These are phyloP conservation scores for Brachionus calyciflorus DNA, from an alignment of 1,140 invertebrate species.

Conservation along the genomic window DNA sequence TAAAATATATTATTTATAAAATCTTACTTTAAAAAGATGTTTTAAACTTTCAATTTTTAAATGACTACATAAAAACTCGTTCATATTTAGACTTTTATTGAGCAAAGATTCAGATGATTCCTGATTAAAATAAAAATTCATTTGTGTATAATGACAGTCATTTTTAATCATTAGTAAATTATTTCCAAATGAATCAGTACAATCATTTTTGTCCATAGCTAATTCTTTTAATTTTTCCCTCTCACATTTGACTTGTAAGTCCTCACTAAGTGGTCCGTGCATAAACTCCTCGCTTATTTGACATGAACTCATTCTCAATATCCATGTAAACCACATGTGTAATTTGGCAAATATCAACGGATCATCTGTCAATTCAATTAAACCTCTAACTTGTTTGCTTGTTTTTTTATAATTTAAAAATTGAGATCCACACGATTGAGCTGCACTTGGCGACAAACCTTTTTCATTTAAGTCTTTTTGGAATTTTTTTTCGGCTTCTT, in stretches of 20 bases:
- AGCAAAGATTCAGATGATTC: no score
- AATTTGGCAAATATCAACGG: conserved; percentile 34
- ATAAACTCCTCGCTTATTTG: conserved; percentile 45
- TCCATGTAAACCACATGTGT: conserved; percentile 47
- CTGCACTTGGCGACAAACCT: background rate
- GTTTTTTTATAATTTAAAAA: conserved; percentile 34
- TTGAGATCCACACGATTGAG: background rate
- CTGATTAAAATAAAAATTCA: no score
- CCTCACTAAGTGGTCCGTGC: conserved; percentile 3
- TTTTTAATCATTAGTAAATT: no score
- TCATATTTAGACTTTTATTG: background rate
- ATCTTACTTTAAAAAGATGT: conserved; percentile 2
- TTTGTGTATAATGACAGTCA: no score
- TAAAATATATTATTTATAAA: background rate
- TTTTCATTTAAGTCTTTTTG: background rate
- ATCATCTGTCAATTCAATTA: conserved; percentile 31
- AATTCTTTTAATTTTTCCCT: conserved; percentile 24
- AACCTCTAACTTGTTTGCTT: conserved; percentile 17
- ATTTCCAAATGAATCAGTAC: background rate
- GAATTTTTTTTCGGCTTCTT: conserved; percentile 37
- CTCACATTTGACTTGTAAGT: conserved; percentile 22
- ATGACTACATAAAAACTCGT: background rate
- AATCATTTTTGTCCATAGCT: background rate
- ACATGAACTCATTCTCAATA: conserved; percentile 29
- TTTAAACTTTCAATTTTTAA: background rate